phyloP scores from a whole-genome alignment of 64 coral and sea anemone species.

The Porites lutea region DNA sequence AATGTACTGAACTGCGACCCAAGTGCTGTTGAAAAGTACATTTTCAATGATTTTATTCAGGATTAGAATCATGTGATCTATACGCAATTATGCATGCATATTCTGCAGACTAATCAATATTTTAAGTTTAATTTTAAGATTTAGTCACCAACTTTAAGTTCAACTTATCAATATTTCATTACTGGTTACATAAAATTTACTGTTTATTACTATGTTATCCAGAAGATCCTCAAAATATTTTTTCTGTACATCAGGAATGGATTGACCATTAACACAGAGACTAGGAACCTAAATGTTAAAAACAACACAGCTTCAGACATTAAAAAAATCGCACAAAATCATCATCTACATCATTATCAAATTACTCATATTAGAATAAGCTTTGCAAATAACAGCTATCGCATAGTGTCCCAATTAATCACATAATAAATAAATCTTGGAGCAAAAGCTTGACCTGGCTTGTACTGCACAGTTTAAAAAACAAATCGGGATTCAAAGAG shows the following conservation, averaged over 20 bases:
- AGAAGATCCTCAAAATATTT: slow-evolving; percentile 70
- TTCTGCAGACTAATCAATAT: too few relatives aligned
- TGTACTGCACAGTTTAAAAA: too few relatives aligned
- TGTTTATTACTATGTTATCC: slow-evolving; percentile 92
- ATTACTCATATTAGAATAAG: background rate
- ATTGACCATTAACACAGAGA: slow-evolving; percentile 89
- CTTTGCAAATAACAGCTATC: too few relatives aligned
- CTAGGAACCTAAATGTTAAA: slow-evolving; percentile 80
- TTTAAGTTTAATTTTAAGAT: background rate
- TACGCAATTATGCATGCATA: too few relatives aligned
- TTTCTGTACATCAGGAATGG: slow-evolving; percentile 64
- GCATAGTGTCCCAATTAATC: too few relatives aligned
- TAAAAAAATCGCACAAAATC: background rate
- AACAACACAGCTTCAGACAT: background rate
- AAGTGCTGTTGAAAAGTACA: too few relatives aligned
- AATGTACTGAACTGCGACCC: too few relatives aligned
- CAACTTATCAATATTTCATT: background rate
- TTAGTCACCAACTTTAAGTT: background rate
- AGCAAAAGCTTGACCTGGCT: too few relatives aligned
- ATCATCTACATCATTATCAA: background rate
- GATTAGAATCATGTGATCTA: too few relatives aligned
- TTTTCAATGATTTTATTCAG: too few relatives aligned
- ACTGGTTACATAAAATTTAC: slow-evolving; percentile 12
- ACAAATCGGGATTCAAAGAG: too few relatives aligned
- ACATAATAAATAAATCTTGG: too few relatives aligned